Evolutionary conservation across 2,888 invertebrate species (phyloP), one percentile per base, ranked within the genome.

Genomic region (Himalopsyche japonica): DNA sequence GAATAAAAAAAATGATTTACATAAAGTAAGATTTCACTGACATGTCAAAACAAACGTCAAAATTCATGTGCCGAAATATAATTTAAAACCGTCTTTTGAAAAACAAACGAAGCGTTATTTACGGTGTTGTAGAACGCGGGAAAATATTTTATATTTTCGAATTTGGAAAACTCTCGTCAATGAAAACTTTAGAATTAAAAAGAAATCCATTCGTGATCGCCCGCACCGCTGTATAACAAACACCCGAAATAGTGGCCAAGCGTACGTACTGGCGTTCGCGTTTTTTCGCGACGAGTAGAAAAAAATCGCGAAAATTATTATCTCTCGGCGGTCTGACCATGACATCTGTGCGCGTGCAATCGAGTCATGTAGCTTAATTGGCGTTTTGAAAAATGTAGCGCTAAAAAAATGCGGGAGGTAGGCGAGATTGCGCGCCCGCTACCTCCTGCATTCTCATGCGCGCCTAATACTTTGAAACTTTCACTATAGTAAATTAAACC

Each of bases 301-400:
- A 77, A 78, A 82, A 48, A 27, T 24, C 5, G 79, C 79, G 47
- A 78, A 37, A 70, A 78, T 77, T 82, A 77, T 82, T 79, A 82
- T 82, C 82, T 82, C 30, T 64, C 34, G 76, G 34, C 30, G 30
- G 64, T 34, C 47, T 49, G 77, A 48, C 79, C 82, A 64, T 82
- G 82, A 82, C 82, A 82, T 82, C 82, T 82, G 77, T 82, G 82
- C 30, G 82, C 79, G 82, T 79, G 24, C 20, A 18, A n/a, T n/a
- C 78, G 82, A 82, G 82, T 82, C 77, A 82, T 57, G 57, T 57
- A 77, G 76, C 82, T 82, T 48, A 77, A 77, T 77, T 82, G 34
- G 76, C 48, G 64, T 82, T 82, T 77, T 32, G 77, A 82, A 82
- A 82, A 82, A 77, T 82, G 82, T 76, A 82, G 82, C 82, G 82